Conservation (phyloP, 2,113 vertebrate species). For the Oreotrochilus melanogaster region DNA sequence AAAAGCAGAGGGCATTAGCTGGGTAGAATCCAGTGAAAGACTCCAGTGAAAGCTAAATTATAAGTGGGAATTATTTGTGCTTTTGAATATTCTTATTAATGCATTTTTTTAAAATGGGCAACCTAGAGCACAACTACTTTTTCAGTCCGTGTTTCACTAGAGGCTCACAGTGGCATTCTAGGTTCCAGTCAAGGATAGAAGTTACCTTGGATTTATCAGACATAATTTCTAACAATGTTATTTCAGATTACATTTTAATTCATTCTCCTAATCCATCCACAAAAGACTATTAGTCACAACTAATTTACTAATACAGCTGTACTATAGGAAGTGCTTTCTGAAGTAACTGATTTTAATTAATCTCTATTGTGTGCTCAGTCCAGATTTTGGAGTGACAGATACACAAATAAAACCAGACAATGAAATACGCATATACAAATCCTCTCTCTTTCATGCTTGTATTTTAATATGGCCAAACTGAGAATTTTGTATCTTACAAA, state of each 20-base stretch:
- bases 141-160: not conserved
- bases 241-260: constrained; percentile 79
- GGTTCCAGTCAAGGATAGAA: constrained; percentile 15
- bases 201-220: constrained; percentile 59
- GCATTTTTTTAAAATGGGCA: constrained; percentile 20
- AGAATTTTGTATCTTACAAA: constrained; percentile 52
- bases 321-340: constrained; percentile 72
- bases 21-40: not conserved
- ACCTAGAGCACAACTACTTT: constrained; percentile 14
- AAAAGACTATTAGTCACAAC: constrained; percentile 75
- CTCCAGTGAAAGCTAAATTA: not conserved
- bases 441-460: constrained; percentile 34
- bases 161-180: constrained; percentile 32
- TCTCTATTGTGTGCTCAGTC: constrained; percentile 67
- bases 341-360: constrained; percentile 82
- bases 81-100: constrained; percentile 39
- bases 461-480: constrained; percentile 34
- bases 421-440: constrained; percentile 66
- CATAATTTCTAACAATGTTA: constrained; percentile 56
- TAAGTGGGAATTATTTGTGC: not conserved
- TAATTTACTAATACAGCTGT: constrained; percentile 80
- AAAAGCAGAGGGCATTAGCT: not conserved
- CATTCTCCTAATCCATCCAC: constrained; percentile 79
- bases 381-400: constrained; percentile 73
- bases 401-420: constrained; percentile 78